These are phyloP conservation scores for Toxonevra muliebris DNA, from an alignment of 2,888 invertebrate genomes.

Conservation along the genomic window DNA sequence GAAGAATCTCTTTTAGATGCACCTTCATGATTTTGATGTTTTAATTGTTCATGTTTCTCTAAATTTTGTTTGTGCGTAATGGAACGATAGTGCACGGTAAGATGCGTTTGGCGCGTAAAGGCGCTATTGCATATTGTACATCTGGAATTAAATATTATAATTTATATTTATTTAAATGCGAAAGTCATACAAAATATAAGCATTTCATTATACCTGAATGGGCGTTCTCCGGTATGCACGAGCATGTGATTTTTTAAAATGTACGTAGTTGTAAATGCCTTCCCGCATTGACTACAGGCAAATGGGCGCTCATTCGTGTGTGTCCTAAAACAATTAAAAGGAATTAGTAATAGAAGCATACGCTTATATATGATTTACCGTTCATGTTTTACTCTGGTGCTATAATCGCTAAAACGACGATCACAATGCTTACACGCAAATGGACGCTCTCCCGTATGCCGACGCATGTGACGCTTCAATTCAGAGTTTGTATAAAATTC, in stretches of 20 bases:
- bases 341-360: not conserved
- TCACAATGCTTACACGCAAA: slow-evolving; percentile 54
- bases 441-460: slow-evolving; percentile 54
- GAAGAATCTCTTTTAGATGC: too few species aligned
- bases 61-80: slow-evolving; percentile 43
- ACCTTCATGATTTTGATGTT: too few species aligned
- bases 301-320: slow-evolving; percentile 58
- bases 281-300: slow-evolving; percentile 51
- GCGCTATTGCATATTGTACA: slow-evolving; percentile 41
- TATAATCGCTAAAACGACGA: slow-evolving; percentile 53
- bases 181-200: not conserved
- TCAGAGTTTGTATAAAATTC: slow-evolving; percentile 55
- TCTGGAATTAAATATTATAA: slow-evolving; percentile 27
- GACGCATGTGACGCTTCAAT: slow-evolving; percentile 55
- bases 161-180: not conserved
- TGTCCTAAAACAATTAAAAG: slow-evolving; percentile 39
- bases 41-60: slow-evolving; percentile 34
- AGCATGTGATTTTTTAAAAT: slow-evolving; percentile 58
- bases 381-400: slow-evolving; percentile 54
- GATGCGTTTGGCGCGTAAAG: slow-evolving; percentile 41
- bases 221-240: slow-evolving; percentile 56
- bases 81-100: slow-evolving; percentile 41
- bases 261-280: slow-evolving; percentile 55
- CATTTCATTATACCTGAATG: slow-evolving; percentile 46
- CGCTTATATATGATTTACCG: slow-evolving; percentile 20